These are phyloP conservation scores for Tyria jacobaeae DNA, from an alignment of 2,888 invertebrate genomes.

Conservation along the genomic window DNA sequence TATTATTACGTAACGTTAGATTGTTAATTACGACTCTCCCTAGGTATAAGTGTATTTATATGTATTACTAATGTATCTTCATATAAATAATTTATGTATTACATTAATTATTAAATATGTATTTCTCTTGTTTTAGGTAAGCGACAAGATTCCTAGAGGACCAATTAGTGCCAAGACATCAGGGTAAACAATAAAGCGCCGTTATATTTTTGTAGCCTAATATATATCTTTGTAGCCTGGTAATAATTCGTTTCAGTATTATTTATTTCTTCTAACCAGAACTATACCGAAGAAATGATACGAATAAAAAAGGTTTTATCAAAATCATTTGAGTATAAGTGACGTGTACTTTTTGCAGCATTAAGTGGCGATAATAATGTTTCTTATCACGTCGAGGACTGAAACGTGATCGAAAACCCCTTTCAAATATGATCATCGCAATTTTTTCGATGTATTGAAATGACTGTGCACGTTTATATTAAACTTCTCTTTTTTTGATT, in stretches of 20 bases:
- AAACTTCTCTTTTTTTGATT: no score
- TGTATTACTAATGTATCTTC: no score
- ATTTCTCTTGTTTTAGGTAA: slow-evolving; percentile 33
- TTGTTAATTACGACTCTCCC: no score
- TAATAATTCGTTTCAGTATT: background rate
- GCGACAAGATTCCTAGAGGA: slow-evolving; percentile 5
- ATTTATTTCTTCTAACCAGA: background rate
- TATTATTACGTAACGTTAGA: no score
- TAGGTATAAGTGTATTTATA: no score
- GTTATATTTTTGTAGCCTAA: background rate
- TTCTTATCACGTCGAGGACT: slow-evolving; percentile 10
- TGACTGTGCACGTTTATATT: background rate
- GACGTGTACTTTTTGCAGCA: slow-evolving; percentile 8
- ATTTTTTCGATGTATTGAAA: background rate
- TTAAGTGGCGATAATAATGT: slow-evolving; percentile 7
- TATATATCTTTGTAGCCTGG: background rate
- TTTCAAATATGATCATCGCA: background rate
- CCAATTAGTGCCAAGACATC: background rate
- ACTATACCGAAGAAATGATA: slow-evolving; percentile 5
- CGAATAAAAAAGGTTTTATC: slow-evolving; percentile 8
- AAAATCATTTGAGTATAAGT: slow-evolving; percentile 5
- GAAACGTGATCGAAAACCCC: slow-evolving; percentile 14
- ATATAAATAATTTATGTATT: no score
- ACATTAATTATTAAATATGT: background rate
- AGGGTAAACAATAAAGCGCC: background rate